Base-by-base conservation (phyloP, 2,113 vertebrate species). In the Beaufortia kweichowensis region DNA sequence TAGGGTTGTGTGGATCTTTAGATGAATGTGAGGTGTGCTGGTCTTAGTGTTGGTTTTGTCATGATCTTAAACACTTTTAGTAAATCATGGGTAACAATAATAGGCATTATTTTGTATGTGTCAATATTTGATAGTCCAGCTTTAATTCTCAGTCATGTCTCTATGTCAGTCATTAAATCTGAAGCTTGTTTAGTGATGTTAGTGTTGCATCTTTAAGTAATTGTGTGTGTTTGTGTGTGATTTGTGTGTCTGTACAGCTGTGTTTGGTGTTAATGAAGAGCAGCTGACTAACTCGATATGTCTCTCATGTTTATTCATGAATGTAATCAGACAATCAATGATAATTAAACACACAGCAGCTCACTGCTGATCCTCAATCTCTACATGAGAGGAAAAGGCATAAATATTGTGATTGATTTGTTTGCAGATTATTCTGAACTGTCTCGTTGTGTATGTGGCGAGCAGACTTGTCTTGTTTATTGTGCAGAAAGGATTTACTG, bases 281-380 rank as follows among this genome's bases (percentile, higher is more conserved):
- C 88, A 91, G 87, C 88, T 90, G 89, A 77, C 83, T 84, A 83
- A 86, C 84, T 82, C 84, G 67, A 84, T 88, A 85, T 88, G 86
- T 88, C 83, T 83, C 71, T n/a, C 75, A 80, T 82, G 80, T 90
- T 88, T 88, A 89, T 87, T 89, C 86, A 88, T 81, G 84, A 81
- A 78, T 81, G 87, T 88, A 87, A 89, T 87, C 82, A 87, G 84
- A 48, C 80, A 79, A 83, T 90, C 88, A 90, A 87, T 84, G 84
- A 75, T 83, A 85, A 88, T 89, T 90, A 89, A 89, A 85, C 77
- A 84, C 81, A 39, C 82, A 88, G 84, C 81, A 77, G 85, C 59
- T 85, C 81, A 61, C 86, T 85, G 88, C 88, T 70, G 21, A 3
- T 50, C 39, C 12, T 24, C 17, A 61, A 48, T 35, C 53, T 39